Evolutionary conservation across 2,888 invertebrate species (phyloP), one percentile per base, ranked within the genome.

Genomic region (Phyllotreta striolata): DNA sequence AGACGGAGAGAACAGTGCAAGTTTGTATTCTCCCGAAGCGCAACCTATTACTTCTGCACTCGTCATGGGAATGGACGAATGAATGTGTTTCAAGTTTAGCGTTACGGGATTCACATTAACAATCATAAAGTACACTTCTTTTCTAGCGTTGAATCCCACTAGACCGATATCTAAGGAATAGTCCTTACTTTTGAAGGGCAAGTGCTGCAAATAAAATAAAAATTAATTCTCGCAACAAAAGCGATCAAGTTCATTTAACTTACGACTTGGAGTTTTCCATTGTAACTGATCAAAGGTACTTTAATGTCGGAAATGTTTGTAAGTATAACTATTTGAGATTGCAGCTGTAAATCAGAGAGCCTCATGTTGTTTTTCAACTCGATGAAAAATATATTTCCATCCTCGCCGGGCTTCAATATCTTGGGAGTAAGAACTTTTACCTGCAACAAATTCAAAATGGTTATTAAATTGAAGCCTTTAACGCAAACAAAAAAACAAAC

Each of bases 81-180:
- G 85, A 82, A 88, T 85, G 39, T 84, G 84, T 67, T 84, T 85
- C 67, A 90, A 76, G 63, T 85, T 84, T 72, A 93, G 86, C 72
- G 87, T 85, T 37, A 92, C 88, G 8, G 92, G 92, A 81, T 93
- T 93, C 68, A 87, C 85, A 81, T 93, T 93, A 71, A 88, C 83
- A 39, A 93, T 78, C 37, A 90, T 86, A 80, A 92, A 89, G 74
- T 87, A 83, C 72, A 92, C 88, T 72, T 89, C 89, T 74, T 90
- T 88, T 72, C 87, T 86, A 58, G 85, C 83, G 55, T 87, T 86
- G 75, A 87, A 84, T 71, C 88, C 86, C 66, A 91, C 83, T 62
- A 87, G 84, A 68, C 91, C 91, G 76, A 91, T 84, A 76, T 88
- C 86, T 77, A 90, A 80, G 41, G 78, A 78, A 66, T 78, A 77